Conservation (phyloP, 2,888 invertebrate genomes). For the Melipona bicolor region DNA sequence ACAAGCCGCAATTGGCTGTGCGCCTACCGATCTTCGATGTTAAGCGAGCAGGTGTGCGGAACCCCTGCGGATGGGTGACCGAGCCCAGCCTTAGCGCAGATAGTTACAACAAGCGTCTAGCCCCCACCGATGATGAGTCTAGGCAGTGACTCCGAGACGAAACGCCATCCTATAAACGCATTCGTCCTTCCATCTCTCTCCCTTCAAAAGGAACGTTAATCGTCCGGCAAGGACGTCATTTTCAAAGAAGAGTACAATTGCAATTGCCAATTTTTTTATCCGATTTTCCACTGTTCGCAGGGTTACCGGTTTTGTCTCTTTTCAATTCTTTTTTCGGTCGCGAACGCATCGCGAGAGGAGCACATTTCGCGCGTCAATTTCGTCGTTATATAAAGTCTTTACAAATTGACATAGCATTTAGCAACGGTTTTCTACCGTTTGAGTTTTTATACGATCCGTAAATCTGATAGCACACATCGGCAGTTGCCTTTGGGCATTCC, state of each 20-base stretch:
- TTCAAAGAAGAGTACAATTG: not conserved
- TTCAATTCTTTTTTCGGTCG: not conserved
- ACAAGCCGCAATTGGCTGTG: too few relatives aligned
- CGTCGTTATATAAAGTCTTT: not conserved
- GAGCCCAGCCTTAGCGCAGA: too few relatives aligned
- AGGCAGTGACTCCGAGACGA: too few relatives aligned
- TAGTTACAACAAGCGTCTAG: too few relatives aligned
- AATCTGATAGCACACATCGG: too few relatives aligned
- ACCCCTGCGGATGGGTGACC: too few relatives aligned
- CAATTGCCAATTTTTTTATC: not conserved
- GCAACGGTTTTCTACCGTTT: not conserved
- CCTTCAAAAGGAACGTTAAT: not conserved
- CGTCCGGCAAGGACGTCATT: not conserved
- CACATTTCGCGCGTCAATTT: not conserved
- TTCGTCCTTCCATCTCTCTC: too few relatives aligned
- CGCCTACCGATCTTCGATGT: too few relatives aligned
- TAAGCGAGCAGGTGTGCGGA: too few relatives aligned
- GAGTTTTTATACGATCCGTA: not conserved
- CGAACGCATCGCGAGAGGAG: not conserved
- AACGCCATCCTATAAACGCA: too few relatives aligned
- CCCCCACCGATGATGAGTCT: too few relatives aligned
- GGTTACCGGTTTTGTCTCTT: not conserved
- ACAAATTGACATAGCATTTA: not conserved
- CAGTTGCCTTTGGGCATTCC: not conserved
- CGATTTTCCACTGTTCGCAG: not conserved